phyloP scores from a whole-genome alignment of 2,888 invertebrate genomes.

The Aleiodes leptofemur region DNA sequence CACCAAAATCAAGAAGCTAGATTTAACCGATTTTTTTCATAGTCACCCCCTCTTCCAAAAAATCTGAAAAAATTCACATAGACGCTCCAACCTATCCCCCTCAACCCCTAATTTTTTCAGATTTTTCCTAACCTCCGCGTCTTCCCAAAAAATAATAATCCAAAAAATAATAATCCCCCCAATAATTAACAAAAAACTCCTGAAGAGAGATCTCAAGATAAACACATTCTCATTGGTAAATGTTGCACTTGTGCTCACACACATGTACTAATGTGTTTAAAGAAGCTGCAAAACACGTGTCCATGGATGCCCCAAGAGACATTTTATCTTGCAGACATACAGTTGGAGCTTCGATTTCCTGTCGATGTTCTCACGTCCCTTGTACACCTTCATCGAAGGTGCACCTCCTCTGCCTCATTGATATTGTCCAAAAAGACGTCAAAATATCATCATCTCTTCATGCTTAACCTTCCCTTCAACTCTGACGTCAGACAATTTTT shows the following conservation, averaged over 20 bases:
- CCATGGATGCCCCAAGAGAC: slow-evolving; percentile 52
- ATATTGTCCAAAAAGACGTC: slow-evolving; percentile 31
- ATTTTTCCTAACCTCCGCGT: no score
- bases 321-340: slow-evolving; percentile 60
- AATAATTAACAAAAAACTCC: slow-evolving; percentile 59
- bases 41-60: no score
- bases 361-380: slow-evolving; percentile 54
- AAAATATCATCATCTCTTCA: no score
- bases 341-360: slow-evolving; percentile 58
- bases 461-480: no score
- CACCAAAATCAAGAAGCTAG: no score
- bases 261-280: slow-evolving; percentile 61
- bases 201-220: slow-evolving; percentile 54
- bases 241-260: slow-evolving; percentile 45
- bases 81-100: no score
- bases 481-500: no score
- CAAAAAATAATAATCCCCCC: no score
- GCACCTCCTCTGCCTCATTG: slow-evolving; percentile 37
- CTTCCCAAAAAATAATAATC: no score
- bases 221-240: slow-evolving; percentile 58
- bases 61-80: no score
- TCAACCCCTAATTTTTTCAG: no score
- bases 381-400: slow-evolving; percentile 57
- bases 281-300: slow-evolving; percentile 60
- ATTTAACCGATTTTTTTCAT: no score